Base-by-base conservation (phyloP, 2,113 vertebrate species). In the Austrofundulus limnaeus region DNA sequence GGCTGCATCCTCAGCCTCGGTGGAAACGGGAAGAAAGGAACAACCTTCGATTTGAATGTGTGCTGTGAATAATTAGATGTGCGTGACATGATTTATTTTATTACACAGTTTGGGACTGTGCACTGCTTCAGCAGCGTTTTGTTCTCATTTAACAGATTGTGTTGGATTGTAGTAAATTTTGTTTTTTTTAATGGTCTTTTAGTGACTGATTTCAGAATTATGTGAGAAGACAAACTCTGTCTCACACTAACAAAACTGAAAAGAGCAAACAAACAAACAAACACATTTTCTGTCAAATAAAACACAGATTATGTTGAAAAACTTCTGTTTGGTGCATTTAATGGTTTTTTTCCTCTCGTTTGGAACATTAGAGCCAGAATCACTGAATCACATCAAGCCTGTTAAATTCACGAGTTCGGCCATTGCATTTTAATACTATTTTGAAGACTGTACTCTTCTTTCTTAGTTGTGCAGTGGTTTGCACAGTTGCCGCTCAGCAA, bases 41-140 rank as follows among this genome's bases (percentile, higher is more conserved):
- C 46, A 69, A 39, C 10, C 13, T 0, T 76, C 47, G 41, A 57
- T 69, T 65, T 50, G 19, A 16, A 56, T 43, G 34, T 48, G 16
- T 52, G 25, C 47, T 68, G 50, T 65, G 48, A 67, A 71, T 54
- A 47, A 73, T 70, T 67, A 20, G 38, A 72, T 64, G 38, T 38
- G 41, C 45, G 42, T 66, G 52, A 53, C 31, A 61, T 61, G 19
- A 56, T 64, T 78, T 70, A 59, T 54, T 45, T 41, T 19, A 9
- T 48, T 58, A 21, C 14, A 54, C 16, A n/a, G n/a, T 25, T 11
- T 41, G 43, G 61, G 23, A 54, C 10, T 68, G 52, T 42, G 60
- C 11, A 42, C 54, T 39, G 38, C 46, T 54, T 72, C 43, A 19
- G 28, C 38, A 42, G 1, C 28, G 55, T 51, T 70, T 61, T 39